phyloP scores from a whole-genome alignment of 1,140 invertebrate species.

The Aphidius gifuensis region DNA sequence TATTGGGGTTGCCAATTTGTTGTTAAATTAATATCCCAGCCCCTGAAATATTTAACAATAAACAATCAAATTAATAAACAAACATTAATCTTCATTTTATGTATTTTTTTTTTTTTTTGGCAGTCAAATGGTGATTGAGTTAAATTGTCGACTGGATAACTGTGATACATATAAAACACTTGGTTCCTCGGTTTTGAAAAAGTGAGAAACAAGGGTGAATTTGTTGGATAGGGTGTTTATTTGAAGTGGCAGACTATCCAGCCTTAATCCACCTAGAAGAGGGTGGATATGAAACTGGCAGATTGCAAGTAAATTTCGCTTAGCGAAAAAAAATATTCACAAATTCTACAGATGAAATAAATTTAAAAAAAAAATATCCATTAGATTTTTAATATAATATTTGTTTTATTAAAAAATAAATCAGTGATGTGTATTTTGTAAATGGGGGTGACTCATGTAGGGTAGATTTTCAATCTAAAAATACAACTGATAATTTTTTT shows the following conservation, averaged over 20 bases:
- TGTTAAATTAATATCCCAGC: constrained; percentile 43
- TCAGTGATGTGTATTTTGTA: no score
- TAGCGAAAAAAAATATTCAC: no score
- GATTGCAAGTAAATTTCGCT: no score
- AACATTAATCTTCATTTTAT: neutral
- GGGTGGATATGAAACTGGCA: constrained; percentile 18
- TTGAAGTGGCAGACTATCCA: constrained; percentile 49
- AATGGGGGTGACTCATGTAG: no score
- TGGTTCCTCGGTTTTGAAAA: neutral
- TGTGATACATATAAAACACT: neutral
- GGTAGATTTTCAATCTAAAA: no score
- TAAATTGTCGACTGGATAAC: neutral
- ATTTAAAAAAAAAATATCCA: no score
- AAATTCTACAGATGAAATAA: no score
- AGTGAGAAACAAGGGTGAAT: constrained; percentile 30
- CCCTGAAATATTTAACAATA: constrained; percentile 33
- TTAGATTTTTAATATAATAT: no score
- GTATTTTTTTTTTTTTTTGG: neutral
- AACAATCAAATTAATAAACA: neutral
- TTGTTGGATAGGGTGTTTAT: constrained; percentile 48
- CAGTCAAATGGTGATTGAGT: neutral
- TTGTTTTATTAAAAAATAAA: no score
- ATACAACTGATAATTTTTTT: no score
- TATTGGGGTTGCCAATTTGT: constrained; percentile 52
- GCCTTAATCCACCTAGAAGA: constrained; percentile 43